Base-by-base conservation (phyloP, 2,888 invertebrate genomes). In the Eudemis profundana region DNA sequence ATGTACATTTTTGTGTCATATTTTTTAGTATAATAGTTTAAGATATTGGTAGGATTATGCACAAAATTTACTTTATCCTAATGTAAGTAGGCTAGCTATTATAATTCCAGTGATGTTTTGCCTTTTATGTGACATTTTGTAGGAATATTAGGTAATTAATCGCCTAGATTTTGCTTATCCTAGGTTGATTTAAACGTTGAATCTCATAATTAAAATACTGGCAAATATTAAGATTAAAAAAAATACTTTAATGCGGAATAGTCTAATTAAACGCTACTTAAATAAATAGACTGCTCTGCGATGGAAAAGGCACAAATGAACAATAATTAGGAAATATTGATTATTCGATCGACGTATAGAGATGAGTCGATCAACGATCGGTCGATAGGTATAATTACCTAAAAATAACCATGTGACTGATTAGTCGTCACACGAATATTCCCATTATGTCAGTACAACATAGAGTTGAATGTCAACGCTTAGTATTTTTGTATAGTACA, bases 1-100 rank as follows among this genome's bases (percentile, higher is more conserved):
- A 57, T 66, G 61, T 66, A 66, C 61, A 66, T 66, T 61, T 56
- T 66, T 66, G 66, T 66, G 66, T 66, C 66, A 66, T 66, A 61
- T 66, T 62, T 66, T 61, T 42, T 54, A 49, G 46, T 12, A n/a
- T 27, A 42, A 8, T 47, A 63, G 42, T 36, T 21, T 42, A 47
- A 12, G 2, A 14, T 59, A 38, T 44, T 47, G 4, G 17, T 49
- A 64, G 15, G 27, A 60, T 44, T 57, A 64, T 57, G 64, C 64
- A 64, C 64, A 64, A 64, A 50, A 29, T 56, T 42, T 49, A 63
- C 42, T 42, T 64, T 50, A 49, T 21, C 4, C 5, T 21, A 33
- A 10, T 8, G 19, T 36, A 50, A 51, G 15, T 64, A 57, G 51
- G 27, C 17, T 44, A 59, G 50, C 17, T 46, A 8, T 59, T 21